Conservation (phyloP, 2,113 vertebrate species). For the Tringa solitaria region DNA sequence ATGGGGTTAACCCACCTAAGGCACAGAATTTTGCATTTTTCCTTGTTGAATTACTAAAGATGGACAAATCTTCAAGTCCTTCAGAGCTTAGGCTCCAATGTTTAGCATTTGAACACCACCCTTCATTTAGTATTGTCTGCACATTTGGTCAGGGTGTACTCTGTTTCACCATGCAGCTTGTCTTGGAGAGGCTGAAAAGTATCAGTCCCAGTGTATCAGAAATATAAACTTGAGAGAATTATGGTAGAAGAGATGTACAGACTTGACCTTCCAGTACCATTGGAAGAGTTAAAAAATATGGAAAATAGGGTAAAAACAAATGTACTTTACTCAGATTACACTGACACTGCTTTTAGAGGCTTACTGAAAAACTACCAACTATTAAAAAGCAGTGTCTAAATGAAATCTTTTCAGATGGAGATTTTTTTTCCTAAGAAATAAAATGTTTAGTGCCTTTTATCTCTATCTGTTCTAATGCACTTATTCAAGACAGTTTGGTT, state of each 20-base stretch:
- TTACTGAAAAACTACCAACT: constrained; percentile 62
- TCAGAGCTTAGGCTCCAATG: neutral
- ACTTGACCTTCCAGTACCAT: neutral
- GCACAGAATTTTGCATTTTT: neutral
- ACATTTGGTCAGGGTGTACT: neutral
- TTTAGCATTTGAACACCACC: neutral
- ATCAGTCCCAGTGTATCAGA: neutral
- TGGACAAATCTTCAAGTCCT: neutral
- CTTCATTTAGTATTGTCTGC: neutral
- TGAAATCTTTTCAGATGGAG: constrained; percentile 59
- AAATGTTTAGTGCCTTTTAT: constrained; percentile 70
- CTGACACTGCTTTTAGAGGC: constrained; percentile 52
- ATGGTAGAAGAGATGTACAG: neutral
- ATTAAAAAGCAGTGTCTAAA: constrained; percentile 66
- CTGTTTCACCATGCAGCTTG: neutral
- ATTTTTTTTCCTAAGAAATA: constrained; percentile 41
- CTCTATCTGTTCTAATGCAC: constrained; percentile 68
- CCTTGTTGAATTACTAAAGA: neutral
- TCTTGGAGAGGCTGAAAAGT: neutral
- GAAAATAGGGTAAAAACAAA: constrained; percentile 45
- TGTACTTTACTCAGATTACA: neutral
- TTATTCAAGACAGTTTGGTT: constrained; percentile 73
- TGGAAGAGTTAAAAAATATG: constrained; percentile 48
- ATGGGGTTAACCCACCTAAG: neutral
- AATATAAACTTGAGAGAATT: neutral